These are phyloP conservation scores for Dolichomitus sp. DNA, from an alignment of 2,888 invertebrate genomes.

Conservation along the genomic window DNA sequence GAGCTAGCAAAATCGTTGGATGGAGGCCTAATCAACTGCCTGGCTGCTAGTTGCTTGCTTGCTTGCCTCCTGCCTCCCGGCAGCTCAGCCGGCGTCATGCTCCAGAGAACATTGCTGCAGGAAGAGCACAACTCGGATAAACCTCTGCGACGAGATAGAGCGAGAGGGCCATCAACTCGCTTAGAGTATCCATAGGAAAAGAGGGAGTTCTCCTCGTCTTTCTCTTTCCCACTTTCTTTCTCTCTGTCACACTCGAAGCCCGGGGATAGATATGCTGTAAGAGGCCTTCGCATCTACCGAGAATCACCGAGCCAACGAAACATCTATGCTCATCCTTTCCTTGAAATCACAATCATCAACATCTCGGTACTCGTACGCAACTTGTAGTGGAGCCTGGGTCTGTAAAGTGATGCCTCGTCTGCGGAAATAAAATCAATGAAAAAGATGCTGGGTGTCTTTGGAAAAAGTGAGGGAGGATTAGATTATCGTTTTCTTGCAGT, in stretches of 20 bases:
- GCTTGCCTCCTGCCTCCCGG: neutral
- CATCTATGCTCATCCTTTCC: slow-evolving; percentile 54
- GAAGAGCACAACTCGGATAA: slow-evolving; percentile 68
- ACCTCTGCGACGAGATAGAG: slow-evolving; percentile 57
- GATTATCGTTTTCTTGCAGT: neutral
- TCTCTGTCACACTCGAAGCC: neutral
- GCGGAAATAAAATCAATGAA: slow-evolving; percentile 10
- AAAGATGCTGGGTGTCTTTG: neutral
- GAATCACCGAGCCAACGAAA: slow-evolving; percentile 57
- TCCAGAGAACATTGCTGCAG: slow-evolving; percentile 79
- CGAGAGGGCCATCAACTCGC: slow-evolving; percentile 6
- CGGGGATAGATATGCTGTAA: slow-evolving; percentile 49
- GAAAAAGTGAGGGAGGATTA: neutral
- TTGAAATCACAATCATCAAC: slow-evolving; percentile 59
- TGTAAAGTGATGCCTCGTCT: slow-evolving; percentile 3
- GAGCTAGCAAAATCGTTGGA: slow-evolving; percentile 72
- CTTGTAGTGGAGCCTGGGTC: neutral
- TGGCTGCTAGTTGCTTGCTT: slow-evolving; percentile 1
- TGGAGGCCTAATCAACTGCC: slow-evolving; percentile 83
- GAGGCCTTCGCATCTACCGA: slow-evolving; percentile 62
- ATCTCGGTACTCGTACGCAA: neutral
- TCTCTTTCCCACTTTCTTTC: too few species aligned
- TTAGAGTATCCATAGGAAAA: neutral
- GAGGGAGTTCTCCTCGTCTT: neutral
- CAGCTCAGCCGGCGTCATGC: slow-evolving; percentile 82